Evolutionary conservation across 1,140 invertebrate species (phyloP), one percentile per base, ranked within the genome.

Genomic region (Psix sp.): DNA sequence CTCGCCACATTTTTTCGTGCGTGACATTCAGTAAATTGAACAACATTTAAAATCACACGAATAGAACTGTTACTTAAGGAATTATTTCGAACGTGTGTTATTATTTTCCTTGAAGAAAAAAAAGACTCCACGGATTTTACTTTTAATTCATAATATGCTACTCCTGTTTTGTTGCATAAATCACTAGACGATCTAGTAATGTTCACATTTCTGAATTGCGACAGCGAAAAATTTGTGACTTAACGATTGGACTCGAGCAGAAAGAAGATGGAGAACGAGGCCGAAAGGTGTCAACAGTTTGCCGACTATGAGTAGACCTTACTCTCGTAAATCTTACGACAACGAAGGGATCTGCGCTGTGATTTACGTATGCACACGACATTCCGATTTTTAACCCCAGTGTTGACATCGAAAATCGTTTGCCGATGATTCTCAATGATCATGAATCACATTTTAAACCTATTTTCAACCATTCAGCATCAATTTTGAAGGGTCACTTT

Each of bases 261-360:
- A 42, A 51, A n/a, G 17, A 6, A 13, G 26, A 67, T 42, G 14
- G 7, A 15, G 48, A 40, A 11, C 49, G 71, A 36, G 42, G 26
- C 57, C 68, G 68, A 71, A 71, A 75, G 71, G 75, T 74, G 77
- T 79, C 77, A 77, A 77, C 77, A 68, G 63, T 63, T 54, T 57
- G 14, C 59, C 57, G 59, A 71, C 60, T 68, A 40, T n/a, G n/a
- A n/a, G n/a, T 18, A 54, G 62, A 56, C 67, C 49, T 43, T 31
- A 66, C 51, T 62, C 59, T 74, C 75, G 59, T 77, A 77, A 77
- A 77, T 77, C 70, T 74, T 33, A 40, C 43, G 43, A 42, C 49
- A 60, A 72, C 59, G 62, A 76, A 72, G 68, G 67, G 56, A 52
- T 52, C 40, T 20, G 40, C 51, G 18, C 45, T 18, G 45, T 57